Percentiles rank a stretch among this genome's conserved stretches.
These are phyloP conservation scores for Anolis carolinensis DNA, from an alignment of 2,113 vertebrate species.

Conservation along the genomic window DNA sequence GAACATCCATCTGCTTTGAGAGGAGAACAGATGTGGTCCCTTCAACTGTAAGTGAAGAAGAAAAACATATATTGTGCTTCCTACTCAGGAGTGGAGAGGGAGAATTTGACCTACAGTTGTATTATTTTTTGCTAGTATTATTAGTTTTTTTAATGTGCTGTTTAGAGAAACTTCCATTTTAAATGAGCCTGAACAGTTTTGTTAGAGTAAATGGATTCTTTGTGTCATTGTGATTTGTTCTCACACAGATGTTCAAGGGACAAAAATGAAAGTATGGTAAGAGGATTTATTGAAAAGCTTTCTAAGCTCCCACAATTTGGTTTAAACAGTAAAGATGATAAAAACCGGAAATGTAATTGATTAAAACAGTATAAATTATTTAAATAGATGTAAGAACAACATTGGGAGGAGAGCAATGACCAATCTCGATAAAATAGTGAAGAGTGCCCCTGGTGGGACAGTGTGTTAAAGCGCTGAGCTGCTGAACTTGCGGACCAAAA, in stretches of 20 bases:
- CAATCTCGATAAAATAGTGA: too few species aligned
- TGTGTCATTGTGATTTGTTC: background rate
- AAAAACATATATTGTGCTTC: conserved; percentile 22
- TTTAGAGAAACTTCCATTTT: background rate
- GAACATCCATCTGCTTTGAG: conserved; percentile 58
- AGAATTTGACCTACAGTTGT: background rate
- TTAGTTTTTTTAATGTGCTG: background rate
- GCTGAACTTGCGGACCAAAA: too few species aligned
- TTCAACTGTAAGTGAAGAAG: conserved; percentile 33
- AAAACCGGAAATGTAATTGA: background rate
- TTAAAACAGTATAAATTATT: background rate
- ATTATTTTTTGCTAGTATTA: background rate
- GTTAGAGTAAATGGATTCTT: conserved; percentile 27
- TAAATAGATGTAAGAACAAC: background rate
- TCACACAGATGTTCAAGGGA: background rate
- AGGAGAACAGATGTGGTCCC: conserved; percentile 56
- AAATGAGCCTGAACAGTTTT: conserved; percentile 1
- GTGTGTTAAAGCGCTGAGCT: too few species aligned
- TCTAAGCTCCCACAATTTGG: background rate
- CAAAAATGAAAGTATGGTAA: background rate
- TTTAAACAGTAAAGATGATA: background rate
- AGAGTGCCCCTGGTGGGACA: too few species aligned
- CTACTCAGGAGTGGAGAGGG: background rate
- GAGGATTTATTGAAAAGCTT: background rate
- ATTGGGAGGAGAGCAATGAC: too few species aligned